These are phyloP conservation scores for Petrocephalus sullivani DNA, from an alignment of 2,797 vertebrate genomes.

Conservation along the genomic window DNA sequence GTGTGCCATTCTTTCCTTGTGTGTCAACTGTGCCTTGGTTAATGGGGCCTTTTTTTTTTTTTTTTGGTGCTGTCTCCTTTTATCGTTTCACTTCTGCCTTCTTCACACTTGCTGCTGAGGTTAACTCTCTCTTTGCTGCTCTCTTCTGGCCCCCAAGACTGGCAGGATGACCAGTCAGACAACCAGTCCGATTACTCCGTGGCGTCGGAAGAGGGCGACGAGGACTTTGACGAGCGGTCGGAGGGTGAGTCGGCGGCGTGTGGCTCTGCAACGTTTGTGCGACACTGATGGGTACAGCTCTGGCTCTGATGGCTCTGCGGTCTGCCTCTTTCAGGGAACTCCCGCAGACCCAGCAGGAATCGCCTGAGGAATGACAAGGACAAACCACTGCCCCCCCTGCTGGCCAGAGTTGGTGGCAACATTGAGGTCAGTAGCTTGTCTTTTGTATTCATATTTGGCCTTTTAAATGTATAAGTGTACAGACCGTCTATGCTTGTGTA, in stretches of 20 bases:
- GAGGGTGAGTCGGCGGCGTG: constrained; percentile 69
- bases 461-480: neutral
- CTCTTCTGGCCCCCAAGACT: constrained; percentile 67
- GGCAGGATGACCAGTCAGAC: constrained; percentile 98
- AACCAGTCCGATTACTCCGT: constrained; percentile 98
- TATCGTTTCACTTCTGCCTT: neutral
- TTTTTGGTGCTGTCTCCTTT: neutral
- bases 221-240: constrained; percentile 92
- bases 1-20: neutral
- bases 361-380: constrained; percentile 94
- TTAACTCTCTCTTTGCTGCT: neutral
- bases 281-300: neutral
- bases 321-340: constrained; percentile 58
- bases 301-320: constrained; percentile 16
- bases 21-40: neutral
- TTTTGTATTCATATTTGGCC: neutral
- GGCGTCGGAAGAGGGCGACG: constrained; percentile 95
- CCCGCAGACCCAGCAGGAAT: constrained; percentile 87
- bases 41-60: neutral
- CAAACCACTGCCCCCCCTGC: constrained; percentile 89
- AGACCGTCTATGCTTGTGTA: neutral
- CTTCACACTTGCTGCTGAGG: neutral
- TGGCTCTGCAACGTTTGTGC: no score
- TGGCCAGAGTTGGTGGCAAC: constrained; percentile 95
- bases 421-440: constrained; percentile 74